These are phyloP conservation scores for Helicoverpa assulta DNA, from an alignment of 2,888 invertebrate genomes.

Conservation along the genomic window DNA sequence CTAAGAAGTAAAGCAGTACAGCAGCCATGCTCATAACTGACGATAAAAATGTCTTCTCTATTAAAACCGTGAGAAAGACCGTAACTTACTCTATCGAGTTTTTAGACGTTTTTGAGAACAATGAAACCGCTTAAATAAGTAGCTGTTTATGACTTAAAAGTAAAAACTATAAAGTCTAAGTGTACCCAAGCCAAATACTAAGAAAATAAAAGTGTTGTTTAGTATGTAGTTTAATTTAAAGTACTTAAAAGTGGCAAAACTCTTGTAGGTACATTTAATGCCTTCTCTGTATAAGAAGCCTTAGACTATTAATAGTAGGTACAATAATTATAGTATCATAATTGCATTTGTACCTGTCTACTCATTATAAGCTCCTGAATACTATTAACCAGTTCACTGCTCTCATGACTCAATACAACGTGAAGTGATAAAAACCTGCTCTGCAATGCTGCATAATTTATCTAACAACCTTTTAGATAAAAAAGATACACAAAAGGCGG, in stretches of 20 bases:
- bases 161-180: too few relatives aligned
- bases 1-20: slow-evolving; percentile 14
- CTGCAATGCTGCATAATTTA: slow-evolving; percentile 18
- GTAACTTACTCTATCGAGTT: slow-evolving; percentile 16
- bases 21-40: slow-evolving; percentile 25
- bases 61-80: slow-evolving; percentile 52
- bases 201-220: not conserved
- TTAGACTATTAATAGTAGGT: not conserved
- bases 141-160: too few relatives aligned
- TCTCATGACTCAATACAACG: slow-evolving; percentile 1
- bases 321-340: not conserved
- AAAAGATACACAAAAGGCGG: slow-evolving; percentile 11
- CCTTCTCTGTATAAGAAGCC: too few relatives aligned
- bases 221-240: too few relatives aligned
- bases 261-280: not conserved
- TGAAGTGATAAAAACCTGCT: slow-evolving; percentile 20
- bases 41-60: slow-evolving; percentile 39
- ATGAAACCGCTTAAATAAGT: not conserved
- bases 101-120: slow-evolving; percentile 1
- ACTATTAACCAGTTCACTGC: slow-evolving; percentile 17
- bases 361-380: not conserved
- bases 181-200: not conserved
- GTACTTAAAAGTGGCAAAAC: not conserved
- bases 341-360: slow-evolving; percentile 1
- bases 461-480: slow-evolving; percentile 9